Conservation (phyloP, 2,888 invertebrate genomes). For the Chloroclystis v-ata region DNA sequence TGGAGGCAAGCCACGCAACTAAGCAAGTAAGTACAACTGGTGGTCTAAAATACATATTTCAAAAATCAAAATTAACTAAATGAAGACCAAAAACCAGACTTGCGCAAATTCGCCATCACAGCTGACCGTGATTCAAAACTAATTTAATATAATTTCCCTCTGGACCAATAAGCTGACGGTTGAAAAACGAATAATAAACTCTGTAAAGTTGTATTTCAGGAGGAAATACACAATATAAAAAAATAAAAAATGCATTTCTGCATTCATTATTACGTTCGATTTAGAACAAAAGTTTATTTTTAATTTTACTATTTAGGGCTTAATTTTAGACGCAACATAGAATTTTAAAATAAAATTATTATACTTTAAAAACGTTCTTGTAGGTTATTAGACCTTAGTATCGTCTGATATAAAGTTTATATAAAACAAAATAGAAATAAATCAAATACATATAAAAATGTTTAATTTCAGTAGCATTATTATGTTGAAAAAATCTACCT, state of each 20-base stretch:
- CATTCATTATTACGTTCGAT: conserved; percentile 32
- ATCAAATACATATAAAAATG: conserved; percentile 34
- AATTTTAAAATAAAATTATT: conserved; percentile 32
- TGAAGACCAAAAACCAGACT: conserved; percentile 30
- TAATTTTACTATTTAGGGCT: conserved; percentile 34
- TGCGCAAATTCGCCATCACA: conserved; percentile 28
- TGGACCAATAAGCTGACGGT: conserved; percentile 39
- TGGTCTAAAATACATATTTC: conserved; percentile 23
- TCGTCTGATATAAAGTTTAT: conserved; percentile 31
- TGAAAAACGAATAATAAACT: conserved; percentile 14
- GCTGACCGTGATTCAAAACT: conserved; percentile 28
- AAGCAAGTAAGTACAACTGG: conserved; percentile 42
- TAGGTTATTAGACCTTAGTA: conserved; percentile 25
- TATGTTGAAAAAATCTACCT: conserved; percentile 60
- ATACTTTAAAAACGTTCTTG: conserved; percentile 33
- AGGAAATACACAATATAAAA: conserved; percentile 10
- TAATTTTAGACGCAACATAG: conserved; percentile 28
- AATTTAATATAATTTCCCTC: conserved; percentile 36
- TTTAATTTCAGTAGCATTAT: conserved; percentile 29
- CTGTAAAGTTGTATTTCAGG: conserved; percentile 5
- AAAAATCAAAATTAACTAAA: conserved; percentile 29
- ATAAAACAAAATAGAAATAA: conserved; percentile 23
- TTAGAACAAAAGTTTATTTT: conserved; percentile 33
- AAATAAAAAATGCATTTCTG: conserved; percentile 34
- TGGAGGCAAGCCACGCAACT: conserved; percentile 36